Evolutionary conservation across 2,113 vertebrate genomes (phyloP).

Genomic region (Chionodraco myersi): DNA sequence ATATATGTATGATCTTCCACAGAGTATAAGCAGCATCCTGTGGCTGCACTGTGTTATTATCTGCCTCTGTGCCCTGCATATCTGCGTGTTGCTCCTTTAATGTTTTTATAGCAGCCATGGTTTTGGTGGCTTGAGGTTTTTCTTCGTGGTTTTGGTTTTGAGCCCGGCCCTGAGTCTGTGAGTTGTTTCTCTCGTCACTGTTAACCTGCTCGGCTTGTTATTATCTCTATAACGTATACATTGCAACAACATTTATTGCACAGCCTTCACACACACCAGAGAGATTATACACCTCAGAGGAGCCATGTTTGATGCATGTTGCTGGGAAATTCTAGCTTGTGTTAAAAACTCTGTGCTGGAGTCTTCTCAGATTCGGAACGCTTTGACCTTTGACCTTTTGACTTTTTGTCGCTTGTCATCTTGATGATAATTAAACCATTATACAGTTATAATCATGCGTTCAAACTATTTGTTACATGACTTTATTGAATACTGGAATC

Average conservation of each 20-base stretch:
- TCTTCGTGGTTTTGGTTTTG: constrained; percentile 15
- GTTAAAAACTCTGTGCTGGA: too few species aligned
- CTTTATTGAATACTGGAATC: too few species aligned
- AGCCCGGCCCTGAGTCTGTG: constrained; percentile 1
- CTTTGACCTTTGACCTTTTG: constrained; percentile 14
- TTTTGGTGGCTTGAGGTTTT: constrained; percentile 2
- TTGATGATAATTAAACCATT: too few species aligned
- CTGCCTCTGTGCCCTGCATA: neutral
- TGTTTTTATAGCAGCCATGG: constrained; percentile 45
- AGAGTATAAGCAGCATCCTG: constrained; percentile 1
- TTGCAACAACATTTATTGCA: neutral
- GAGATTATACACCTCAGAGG: neutral
- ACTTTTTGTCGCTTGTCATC: neutral
- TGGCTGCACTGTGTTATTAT: constrained; percentile 39
- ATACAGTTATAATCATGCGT: too few species aligned
- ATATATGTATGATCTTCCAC: neutral
- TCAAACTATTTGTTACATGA: too few species aligned
- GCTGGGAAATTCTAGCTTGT: too few species aligned
- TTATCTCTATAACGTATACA: neutral
- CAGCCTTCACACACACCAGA: neutral
- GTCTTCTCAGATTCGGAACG: too few species aligned
- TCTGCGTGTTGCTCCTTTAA: constrained; percentile 3
- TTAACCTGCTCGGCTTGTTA: constrained; percentile 3
- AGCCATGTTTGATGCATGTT: neutral
- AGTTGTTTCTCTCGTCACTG: neutral